phyloP scores from a whole-genome alignment of 2,113 vertebrate genomes.

The Genyomyrus donnyi region DNA sequence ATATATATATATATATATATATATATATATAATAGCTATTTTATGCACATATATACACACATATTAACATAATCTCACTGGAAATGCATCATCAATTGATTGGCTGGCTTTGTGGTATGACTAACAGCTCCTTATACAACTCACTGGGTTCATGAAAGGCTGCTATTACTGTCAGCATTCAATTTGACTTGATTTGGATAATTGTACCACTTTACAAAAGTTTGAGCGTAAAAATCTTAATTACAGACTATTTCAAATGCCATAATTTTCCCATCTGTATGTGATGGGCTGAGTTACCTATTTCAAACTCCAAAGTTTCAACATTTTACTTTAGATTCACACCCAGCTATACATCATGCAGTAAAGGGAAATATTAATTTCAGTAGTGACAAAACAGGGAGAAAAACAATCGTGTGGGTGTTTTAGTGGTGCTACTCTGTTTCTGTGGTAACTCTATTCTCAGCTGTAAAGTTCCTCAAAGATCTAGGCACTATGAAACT shows the following conservation, averaged over 20 bases:
- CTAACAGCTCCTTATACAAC: slow-evolving; percentile 14
- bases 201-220: slow-evolving; percentile 22
- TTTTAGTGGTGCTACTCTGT: neutral
- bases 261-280: slow-evolving; percentile 11
- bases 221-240: slow-evolving; percentile 22
- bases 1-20: neutral
- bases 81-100: slow-evolving; percentile 11
- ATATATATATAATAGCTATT: no score
- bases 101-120: slow-evolving; percentile 5
- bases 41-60: neutral
- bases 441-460: neutral
- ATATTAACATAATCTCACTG: slow-evolving; percentile 18
- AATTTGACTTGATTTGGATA: slow-evolving; percentile 27
- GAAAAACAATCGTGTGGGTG: neutral
- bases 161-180: slow-evolving; percentile 24
- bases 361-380: neutral
- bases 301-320: neutral
- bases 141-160: slow-evolving; percentile 15
- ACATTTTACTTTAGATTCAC: neutral
- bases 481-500: neutral
- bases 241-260: slow-evolving; percentile 16
- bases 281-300: slow-evolving; percentile 15
- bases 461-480: neutral
- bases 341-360: neutral
- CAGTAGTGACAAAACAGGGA: neutral